Conservation (phyloP, 2,113 vertebrate genomes). For the Uropsilus gracilis region DNA sequence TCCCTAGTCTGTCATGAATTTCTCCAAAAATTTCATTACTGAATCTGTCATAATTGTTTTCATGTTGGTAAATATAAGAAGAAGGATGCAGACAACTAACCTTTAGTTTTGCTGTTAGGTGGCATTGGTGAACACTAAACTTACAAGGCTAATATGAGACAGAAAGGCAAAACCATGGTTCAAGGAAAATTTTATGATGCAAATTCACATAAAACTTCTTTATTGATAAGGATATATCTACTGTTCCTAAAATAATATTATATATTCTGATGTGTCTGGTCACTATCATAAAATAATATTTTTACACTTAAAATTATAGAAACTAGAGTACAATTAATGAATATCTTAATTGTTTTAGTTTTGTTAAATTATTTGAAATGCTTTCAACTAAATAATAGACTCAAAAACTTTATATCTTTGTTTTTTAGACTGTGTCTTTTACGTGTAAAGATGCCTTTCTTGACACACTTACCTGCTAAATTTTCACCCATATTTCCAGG, state of each 20-base stretch:
- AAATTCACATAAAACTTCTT: not conserved
- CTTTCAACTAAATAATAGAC: not conserved
- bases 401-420: not conserved
- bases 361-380: not conserved
- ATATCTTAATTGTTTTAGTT: not conserved
- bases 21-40: not conserved
- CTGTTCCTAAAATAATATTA: not conserved
- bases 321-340: not conserved
- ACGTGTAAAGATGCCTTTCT: not conserved
- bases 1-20: not conserved
- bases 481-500: not conserved
- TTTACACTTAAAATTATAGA: not conserved
- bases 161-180: accelerated
- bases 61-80: not conserved
- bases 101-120: not conserved
- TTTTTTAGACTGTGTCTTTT: too few species aligned
- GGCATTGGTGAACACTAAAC: not conserved
- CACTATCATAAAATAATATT: not conserved
- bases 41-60: not conserved
- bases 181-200: not conserved
- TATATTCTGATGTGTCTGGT: not conserved
- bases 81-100: not conserved
- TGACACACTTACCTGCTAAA: not conserved
- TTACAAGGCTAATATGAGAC: not conserved
- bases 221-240: not conserved